A percentile compares a stretch with the other conserved stretches of the same genome.
These are phyloP conservation scores for Notolabrus celidotus DNA, from an alignment of 2,797 vertebrate species.

Conservation along the genomic window DNA sequence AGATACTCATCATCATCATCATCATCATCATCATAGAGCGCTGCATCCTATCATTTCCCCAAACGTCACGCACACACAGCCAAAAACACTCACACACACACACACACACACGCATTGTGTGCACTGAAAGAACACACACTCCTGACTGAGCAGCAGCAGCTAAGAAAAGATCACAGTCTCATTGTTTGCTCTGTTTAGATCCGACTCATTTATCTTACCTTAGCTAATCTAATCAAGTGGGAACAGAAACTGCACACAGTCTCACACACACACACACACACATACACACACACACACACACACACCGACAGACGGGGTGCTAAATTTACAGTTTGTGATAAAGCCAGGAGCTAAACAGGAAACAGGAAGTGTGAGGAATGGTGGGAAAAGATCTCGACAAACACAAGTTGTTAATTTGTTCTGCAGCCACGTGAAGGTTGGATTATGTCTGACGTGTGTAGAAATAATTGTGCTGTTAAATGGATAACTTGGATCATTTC, in stretches of 20 bases:
- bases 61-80: constrained; percentile 33
- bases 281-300: constrained; percentile 2
- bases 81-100: constrained; percentile 23
- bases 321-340: constrained; percentile 63
- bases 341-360: constrained; percentile 63
- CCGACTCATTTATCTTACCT: constrained; percentile 36
- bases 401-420: constrained; percentile 17
- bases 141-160: background rate
- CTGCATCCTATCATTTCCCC: constrained; percentile 64
- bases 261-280: background rate
- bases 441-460: too few species aligned
- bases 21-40: constrained; percentile 33
- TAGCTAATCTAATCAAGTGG: constrained; percentile 53
- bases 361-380: constrained; percentile 67
- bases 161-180: constrained; percentile 20
- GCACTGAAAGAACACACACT: too few species aligned
- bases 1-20: constrained; percentile 61
- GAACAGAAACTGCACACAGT: background rate
- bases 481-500: too few species aligned
- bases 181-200: constrained; percentile 33
- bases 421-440: too few species aligned
- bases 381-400: constrained; percentile 41
- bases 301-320: constrained; percentile 18
- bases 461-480: too few species aligned
- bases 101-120: constrained; percentile 26